Conservation (phyloP, 2,113 vertebrate species). For the Alethe diademata region DNA sequence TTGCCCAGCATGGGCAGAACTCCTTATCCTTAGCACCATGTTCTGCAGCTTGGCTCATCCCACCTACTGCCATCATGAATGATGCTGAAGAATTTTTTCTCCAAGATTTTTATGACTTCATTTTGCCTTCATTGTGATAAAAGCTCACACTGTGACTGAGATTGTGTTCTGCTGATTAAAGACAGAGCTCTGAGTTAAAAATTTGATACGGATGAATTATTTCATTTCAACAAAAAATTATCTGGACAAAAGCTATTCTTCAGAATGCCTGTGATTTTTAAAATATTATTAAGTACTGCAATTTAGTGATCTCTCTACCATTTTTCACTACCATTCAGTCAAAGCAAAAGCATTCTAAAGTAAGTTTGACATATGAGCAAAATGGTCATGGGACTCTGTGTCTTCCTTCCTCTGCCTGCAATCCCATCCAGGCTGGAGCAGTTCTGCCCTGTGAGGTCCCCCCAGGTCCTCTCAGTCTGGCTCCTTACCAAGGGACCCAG, state of each 20-base stretch:
- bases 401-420: neutral
- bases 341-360: neutral
- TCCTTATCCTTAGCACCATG: neutral
- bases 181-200: neutral
- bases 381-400: neutral
- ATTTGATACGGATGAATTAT: neutral
- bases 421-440: neutral
- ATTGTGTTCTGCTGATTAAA: neutral
- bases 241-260: neutral
- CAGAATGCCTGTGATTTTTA: accelerated
- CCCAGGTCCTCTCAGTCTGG: neutral
- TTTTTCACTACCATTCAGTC: neutral
- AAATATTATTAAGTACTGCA: neutral
- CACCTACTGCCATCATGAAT: neutral
- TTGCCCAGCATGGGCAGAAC: neutral
- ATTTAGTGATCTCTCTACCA: neutral
- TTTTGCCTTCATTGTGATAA: neutral
- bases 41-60: neutral
- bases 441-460: neutral
- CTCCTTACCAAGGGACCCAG: neutral
- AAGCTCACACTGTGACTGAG: neutral
- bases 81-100: neutral
- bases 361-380: neutral
- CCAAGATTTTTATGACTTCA: neutral
- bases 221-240: neutral